Percentiles rank a stretch among this genome's conserved stretches.
Evolutionary conservation across 2,113 vertebrate species (phyloP).

Genomic region (Hyperoodon ampullatus): DNA sequence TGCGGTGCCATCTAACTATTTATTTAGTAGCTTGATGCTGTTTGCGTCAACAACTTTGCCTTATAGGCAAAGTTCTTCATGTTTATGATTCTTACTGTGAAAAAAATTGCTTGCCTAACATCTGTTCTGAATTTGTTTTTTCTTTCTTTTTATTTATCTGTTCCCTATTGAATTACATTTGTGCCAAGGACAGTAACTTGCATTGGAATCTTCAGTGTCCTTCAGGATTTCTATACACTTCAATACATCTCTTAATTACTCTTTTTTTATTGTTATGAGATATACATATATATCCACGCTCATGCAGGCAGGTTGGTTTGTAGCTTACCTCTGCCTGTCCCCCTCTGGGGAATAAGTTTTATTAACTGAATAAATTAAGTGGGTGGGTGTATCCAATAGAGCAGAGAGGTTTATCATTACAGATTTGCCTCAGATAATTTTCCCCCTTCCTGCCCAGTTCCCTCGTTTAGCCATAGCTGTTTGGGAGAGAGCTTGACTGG

Average conservation of each 20-base stretch:
- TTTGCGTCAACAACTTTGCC: slow-evolving; percentile 64
- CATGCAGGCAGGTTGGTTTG: slow-evolving; percentile 50
- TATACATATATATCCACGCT: slow-evolving; percentile 34
- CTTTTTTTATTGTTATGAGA: slow-evolving; percentile 79
- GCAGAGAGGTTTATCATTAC: slow-evolving; percentile 47
- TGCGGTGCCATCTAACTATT: slow-evolving; percentile 63
- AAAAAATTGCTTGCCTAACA: slow-evolving; percentile 68
- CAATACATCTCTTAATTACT: slow-evolving; percentile 83
- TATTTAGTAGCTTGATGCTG: slow-evolving; percentile 70
- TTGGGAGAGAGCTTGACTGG: background rate
- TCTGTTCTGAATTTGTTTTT: slow-evolving; percentile 72
- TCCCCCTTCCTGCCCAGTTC: slow-evolving; percentile 18
- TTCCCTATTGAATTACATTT: slow-evolving; percentile 72
- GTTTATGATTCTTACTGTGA: slow-evolving; percentile 74
- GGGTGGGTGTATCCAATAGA: slow-evolving; percentile 29
- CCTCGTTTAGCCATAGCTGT: background rate
- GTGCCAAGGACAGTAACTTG: slow-evolving; percentile 79
- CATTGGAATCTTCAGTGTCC: slow-evolving; percentile 75
- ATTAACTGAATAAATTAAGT: slow-evolving; percentile 82
- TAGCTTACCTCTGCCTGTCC: slow-evolving; percentile 70
- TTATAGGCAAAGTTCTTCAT: slow-evolving; percentile 70
- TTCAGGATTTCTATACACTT: slow-evolving; percentile 80
- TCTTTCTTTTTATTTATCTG: slow-evolving; percentile 78
- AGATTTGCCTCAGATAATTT: slow-evolving; percentile 54
- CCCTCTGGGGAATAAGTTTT: slow-evolving; percentile 68